A percentile compares a stretch with the other conserved stretches of the same genome.
These are phyloP conservation scores for Lepidurus packardi DNA, from an alignment of 1,140 invertebrate species.

Conservation along the genomic window DNA sequence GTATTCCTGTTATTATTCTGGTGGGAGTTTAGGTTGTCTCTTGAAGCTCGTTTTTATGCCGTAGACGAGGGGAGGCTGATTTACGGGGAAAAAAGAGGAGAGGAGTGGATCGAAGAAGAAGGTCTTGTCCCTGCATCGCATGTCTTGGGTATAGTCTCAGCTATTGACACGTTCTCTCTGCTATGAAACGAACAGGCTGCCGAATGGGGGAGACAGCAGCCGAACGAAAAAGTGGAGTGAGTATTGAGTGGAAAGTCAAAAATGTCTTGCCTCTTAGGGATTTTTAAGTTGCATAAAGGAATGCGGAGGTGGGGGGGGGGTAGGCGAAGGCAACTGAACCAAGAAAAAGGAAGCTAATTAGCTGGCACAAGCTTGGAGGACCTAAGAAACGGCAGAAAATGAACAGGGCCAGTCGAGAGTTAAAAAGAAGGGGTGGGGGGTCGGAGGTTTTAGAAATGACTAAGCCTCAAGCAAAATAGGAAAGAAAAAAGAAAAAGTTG, in stretches of 20 bases:
- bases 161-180: slow-evolving; percentile 8
- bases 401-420: not conserved
- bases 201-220: not conserved
- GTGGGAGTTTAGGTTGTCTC: too few species aligned
- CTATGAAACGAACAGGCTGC: not conserved
- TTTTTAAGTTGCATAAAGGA: slow-evolving; percentile 1
- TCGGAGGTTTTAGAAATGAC: not conserved
- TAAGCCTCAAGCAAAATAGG: not conserved
- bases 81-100: not conserved
- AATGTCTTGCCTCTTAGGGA: not conserved
- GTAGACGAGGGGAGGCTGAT: not conserved
- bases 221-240: not conserved
- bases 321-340: not conserved
- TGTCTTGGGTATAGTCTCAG: not conserved
- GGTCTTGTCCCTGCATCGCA: not conserved
- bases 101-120: slow-evolving; percentile 15
- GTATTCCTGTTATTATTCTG: too few species aligned
- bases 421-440: not conserved
- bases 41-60: not conserved
- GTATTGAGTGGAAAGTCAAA: not conserved
- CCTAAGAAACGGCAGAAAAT: not conserved
- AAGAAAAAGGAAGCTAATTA: slow-evolving; percentile 5
- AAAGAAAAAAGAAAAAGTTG: not conserved
- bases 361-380: not conserved
- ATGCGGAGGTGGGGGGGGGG: not conserved